Percentiles rank a stretch among this genome's conserved stretches.
Evolutionary conservation across 2,113 vertebrate species (phyloP).

Genomic region (Tonatia bakeri): DNA sequence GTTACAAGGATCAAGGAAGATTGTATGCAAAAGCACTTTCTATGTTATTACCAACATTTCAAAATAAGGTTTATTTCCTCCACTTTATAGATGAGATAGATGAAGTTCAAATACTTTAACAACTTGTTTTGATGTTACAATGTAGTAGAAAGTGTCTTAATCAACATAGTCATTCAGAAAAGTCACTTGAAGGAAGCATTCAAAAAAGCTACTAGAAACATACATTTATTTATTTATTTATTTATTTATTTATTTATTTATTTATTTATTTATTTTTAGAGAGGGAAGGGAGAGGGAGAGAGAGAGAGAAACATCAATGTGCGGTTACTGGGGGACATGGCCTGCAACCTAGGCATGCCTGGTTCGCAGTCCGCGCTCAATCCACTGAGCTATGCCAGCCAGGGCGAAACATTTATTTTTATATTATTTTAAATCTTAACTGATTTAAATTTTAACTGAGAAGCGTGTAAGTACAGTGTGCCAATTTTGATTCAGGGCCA

Average conservation of each 20-base stretch:
- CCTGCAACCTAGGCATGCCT: too few species aligned
- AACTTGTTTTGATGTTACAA: background rate
- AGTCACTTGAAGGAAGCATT: background rate
- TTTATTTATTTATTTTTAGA: too few species aligned
- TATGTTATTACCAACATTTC: background rate
- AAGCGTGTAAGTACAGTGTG: background rate
- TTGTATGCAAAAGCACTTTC: background rate
- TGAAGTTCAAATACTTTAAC: conserved; percentile 10
- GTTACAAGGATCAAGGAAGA: background rate
- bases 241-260: too few species aligned
- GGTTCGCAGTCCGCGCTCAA: too few species aligned
- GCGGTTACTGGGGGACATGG: too few species aligned
- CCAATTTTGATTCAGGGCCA: background rate
- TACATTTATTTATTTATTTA: background rate
- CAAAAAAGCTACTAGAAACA: conserved; percentile 10
- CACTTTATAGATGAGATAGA: conserved; percentile 18
- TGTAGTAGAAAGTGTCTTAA: background rate
- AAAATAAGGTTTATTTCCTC: background rate
- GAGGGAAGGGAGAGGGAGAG: too few species aligned
- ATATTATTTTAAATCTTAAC: background rate
- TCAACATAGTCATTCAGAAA: background rate
- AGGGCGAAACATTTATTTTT: background rate
- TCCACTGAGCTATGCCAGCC: too few species aligned
- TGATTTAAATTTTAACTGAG: background rate
- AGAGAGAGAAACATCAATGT: too few species aligned